Conservation (phyloP, 2,113 vertebrate species). For the Vicugna pacos region DNA sequence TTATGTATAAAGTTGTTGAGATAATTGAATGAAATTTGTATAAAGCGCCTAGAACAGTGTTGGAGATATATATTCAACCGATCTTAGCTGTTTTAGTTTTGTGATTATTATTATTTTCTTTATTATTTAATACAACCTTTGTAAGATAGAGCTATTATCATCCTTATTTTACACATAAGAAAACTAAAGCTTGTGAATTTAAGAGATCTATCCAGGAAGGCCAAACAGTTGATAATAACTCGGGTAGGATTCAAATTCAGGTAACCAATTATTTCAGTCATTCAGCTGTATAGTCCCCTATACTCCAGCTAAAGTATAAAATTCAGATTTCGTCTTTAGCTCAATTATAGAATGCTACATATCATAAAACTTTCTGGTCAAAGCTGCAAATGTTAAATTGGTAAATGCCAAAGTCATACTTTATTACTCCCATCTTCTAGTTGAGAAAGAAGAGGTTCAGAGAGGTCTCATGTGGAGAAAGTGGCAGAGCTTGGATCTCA, state of each 20-base stretch:
- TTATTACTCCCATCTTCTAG: not conserved
- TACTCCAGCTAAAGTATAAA: not conserved
- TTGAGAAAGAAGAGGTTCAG: not conserved
- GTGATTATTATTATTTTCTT: constrained; percentile 24
- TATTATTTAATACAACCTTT: not conserved
- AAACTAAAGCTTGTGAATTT: not conserved
- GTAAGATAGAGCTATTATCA: not conserved
- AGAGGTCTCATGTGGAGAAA: not conserved
- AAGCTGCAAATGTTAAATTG: constrained; percentile 42
- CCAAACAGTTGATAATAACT: not conserved
- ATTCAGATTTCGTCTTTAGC: not conserved
- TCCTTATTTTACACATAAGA: constrained; percentile 16
- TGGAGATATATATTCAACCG: not conserved
- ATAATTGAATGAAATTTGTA: not conserved
- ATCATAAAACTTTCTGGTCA: not conserved
- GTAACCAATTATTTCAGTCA: not conserved
- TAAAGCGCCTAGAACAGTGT: not conserved
- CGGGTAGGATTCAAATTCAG: constrained; percentile 45
- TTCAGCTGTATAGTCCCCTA: not conserved
- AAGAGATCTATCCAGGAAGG: not conserved
- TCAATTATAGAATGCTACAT: not conserved
- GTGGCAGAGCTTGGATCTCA: not conserved
- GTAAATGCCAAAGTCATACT: not conserved
- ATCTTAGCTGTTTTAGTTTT: not conserved
- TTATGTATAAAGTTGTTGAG: not conserved